Evolutionary conservation across 2,888 invertebrate species (phyloP).

Genomic region (Acanthococcus lagerstroemiae): DNA sequence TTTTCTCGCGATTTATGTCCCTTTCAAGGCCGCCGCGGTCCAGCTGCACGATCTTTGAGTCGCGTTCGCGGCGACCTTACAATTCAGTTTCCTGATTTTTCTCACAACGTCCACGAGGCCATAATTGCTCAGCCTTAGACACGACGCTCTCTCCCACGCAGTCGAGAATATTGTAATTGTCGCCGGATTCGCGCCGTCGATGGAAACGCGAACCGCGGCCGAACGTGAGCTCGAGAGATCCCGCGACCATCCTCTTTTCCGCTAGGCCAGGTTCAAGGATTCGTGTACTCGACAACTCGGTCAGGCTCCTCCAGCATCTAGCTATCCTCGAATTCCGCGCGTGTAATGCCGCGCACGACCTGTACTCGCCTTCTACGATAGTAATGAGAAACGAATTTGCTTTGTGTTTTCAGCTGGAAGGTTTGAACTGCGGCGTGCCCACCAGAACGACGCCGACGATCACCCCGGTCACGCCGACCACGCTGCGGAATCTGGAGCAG

Average conservation of each 20-base stretch:
- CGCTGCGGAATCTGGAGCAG: conserved; percentile 79
- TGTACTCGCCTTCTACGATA: no score
- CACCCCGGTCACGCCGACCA: conserved; percentile 63
- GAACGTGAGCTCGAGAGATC: not conserved
- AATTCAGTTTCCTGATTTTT: not conserved
- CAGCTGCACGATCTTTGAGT: not conserved
- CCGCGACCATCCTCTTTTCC: not conserved
- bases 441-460: conserved; percentile 83
- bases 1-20: no score
- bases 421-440: conserved; percentile 51
- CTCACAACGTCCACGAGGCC: not conserved
- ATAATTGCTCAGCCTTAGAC: no score
- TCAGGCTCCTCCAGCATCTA: no score
- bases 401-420: conserved; percentile 39
- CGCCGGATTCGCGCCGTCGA: no score
- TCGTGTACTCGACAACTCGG: not conserved
- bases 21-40: not conserved
- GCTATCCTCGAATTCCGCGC: no score
- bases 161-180: no score
- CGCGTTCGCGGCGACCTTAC: not conserved
- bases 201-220: no score
- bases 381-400: conserved; percentile 26
- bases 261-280: not conserved
- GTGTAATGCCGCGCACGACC: no score
- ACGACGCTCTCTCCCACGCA: no score